phyloP scores from a whole-genome alignment of 2,113 vertebrate genomes.

The Formicarius rufipectus region DNA sequence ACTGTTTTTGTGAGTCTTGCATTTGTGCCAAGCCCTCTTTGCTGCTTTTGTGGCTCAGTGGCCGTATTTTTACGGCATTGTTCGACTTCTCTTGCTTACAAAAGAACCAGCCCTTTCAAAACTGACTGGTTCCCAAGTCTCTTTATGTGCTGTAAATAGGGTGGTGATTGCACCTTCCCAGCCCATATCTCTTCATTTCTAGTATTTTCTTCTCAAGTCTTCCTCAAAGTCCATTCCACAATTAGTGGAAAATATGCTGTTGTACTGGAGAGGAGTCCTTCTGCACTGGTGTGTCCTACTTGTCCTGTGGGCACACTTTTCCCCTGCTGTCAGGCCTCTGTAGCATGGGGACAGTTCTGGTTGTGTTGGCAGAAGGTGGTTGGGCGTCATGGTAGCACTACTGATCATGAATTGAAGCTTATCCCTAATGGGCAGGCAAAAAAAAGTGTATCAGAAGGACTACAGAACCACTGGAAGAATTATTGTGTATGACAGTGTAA shows the following conservation, averaged over 20 bases:
- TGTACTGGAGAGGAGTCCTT: neutral
- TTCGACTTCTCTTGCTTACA: neutral
- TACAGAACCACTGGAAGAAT: neutral
- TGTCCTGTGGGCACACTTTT: neutral
- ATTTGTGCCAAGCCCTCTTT: neutral
- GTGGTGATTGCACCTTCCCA: neutral
- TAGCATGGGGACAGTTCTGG: neutral
- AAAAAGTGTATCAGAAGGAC: neutral
- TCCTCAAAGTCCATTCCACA: neutral
- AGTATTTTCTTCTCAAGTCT: neutral
- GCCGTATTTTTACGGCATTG: neutral
- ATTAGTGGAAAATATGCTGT: neutral
- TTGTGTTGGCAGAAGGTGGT: neutral
- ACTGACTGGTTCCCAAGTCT: neutral
- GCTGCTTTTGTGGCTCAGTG: neutral
- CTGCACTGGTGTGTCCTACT: neutral
- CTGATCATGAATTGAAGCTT: neutral
- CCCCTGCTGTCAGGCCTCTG: neutral
- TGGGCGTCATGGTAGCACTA: neutral
- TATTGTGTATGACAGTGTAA: neutral
- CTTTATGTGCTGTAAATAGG: neutral
- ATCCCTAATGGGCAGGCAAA: neutral
- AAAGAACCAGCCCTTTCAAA: neutral
- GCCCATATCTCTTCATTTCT: neutral
- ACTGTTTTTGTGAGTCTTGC: neutral